Percentiles rank a stretch among this genome's conserved stretches.
phyloP scores from a whole-genome alignment of 2,113 vertebrate genomes.

The Ammospiza caudacuta region DNA sequence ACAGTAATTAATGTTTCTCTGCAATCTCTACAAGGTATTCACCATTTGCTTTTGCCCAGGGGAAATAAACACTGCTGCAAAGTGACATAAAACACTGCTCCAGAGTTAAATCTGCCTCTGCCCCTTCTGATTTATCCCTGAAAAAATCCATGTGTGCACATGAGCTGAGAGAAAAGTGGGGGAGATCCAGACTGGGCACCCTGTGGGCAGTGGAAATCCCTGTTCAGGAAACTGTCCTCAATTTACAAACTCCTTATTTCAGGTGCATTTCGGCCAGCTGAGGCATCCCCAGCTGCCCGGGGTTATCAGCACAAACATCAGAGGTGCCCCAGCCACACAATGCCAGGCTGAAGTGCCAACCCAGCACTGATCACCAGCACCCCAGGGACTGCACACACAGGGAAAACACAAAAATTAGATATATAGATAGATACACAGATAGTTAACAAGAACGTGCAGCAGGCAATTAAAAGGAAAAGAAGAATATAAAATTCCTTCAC shows the following conservation, averaged over 20 bases:
- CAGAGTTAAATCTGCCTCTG: neutral
- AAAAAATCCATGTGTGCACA: fast-evolving
- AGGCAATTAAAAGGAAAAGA: slow-evolving; percentile 22
- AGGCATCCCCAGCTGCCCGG: neutral
- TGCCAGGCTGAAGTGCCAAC: neutral
- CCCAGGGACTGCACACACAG: neutral
- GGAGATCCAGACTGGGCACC: fast-evolving
- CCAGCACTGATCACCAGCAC: neutral
- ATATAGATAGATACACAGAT: neutral
- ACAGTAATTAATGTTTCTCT: neutral
- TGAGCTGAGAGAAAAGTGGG: neutral
- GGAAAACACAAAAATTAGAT: neutral
- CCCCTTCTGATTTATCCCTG: neutral
- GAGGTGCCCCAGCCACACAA: neutral
- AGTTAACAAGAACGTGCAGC: neutral
- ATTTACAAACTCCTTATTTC: neutral
- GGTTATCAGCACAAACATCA: neutral
- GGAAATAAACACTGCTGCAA: neutral
- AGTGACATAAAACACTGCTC: neutral
- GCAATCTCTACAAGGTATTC: neutral
- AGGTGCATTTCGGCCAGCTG: neutral
- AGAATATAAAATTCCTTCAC: neutral
- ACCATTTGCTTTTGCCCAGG: neutral
- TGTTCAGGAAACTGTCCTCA: neutral
- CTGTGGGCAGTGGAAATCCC: neutral